phyloP scores from a whole-genome alignment of 2,797 vertebrate species.

The Sphaeramia orbicularis region DNA sequence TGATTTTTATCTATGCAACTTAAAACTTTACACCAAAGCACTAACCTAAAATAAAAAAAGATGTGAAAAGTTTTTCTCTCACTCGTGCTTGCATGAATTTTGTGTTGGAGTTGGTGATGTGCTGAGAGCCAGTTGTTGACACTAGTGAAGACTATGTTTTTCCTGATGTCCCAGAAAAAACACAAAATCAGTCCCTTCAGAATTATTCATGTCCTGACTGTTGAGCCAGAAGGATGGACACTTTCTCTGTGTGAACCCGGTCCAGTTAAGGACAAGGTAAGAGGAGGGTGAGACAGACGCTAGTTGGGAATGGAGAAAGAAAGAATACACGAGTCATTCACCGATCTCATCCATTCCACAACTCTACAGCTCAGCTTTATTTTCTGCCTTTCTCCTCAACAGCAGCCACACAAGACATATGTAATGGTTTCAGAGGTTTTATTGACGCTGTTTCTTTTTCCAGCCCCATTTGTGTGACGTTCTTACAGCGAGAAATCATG shows the following conservation, averaged over 20 bases:
- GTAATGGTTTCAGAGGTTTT: not conserved
- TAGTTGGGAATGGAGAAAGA: constrained; percentile 18
- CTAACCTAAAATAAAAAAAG: too few relatives aligned
- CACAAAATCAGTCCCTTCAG: constrained; percentile 26
- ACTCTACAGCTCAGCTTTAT: constrained; percentile 10
- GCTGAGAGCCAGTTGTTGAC: too few relatives aligned
- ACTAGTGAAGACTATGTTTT: too few relatives aligned
- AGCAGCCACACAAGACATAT: not conserved
- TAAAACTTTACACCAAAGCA: too few relatives aligned
- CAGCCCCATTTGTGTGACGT: too few relatives aligned
- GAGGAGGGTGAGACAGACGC: constrained; percentile 1
- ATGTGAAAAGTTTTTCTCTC: too few relatives aligned
- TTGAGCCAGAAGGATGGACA: constrained; percentile 34
- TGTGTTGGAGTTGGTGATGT: too few relatives aligned
- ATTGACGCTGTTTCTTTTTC: too few relatives aligned
- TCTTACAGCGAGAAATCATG: too few relatives aligned
- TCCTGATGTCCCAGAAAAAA: constrained; percentile 2
- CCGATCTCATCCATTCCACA: constrained; percentile 33
- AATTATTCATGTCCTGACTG: constrained; percentile 23
- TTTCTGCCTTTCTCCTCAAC: not conserved
- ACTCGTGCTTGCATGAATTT: too few relatives aligned
- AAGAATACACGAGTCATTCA: constrained; percentile 17
- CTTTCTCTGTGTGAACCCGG: not conserved
- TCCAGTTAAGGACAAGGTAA: constrained; percentile 7
- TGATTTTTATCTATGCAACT: too few relatives aligned